These are phyloP conservation scores for Limnothrissa miodon DNA, from an alignment of 2,113 vertebrate species.

Conservation along the genomic window DNA sequence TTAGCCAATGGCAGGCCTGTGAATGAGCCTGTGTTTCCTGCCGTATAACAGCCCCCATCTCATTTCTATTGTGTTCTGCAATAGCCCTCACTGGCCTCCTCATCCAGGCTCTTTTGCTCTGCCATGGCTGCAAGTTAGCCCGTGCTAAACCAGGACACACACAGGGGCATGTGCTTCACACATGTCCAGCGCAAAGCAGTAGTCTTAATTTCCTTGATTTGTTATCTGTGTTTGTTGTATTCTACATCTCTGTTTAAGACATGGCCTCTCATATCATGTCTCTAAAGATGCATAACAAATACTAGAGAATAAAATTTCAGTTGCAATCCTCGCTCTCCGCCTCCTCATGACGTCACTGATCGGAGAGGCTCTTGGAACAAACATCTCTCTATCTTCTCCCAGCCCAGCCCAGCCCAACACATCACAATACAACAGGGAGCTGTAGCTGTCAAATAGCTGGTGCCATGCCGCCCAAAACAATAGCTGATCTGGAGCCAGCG, in stretches of 20 bases:
- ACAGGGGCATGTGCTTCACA: background rate
- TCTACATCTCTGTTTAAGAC: no score
- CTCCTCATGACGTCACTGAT: background rate
- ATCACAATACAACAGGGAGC: background rate
- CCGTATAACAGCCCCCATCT: background rate
- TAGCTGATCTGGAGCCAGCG: background rate
- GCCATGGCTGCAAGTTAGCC: background rate
- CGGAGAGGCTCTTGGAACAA: background rate
- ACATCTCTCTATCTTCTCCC: background rate
- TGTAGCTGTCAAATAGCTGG: background rate
- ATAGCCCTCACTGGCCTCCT: background rate
- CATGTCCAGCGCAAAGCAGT: background rate
- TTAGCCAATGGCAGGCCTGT: background rate
- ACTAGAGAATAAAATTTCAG: background rate
- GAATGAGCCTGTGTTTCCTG: background rate
- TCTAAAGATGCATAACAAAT: background rate
- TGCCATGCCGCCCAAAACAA: background rate
- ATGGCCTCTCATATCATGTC: no score
- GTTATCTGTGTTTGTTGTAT: background rate
- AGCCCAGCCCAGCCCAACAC: background rate
- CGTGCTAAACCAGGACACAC: background rate
- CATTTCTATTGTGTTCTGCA: background rate
- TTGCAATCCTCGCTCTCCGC: background rate
- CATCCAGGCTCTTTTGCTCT: background rate
- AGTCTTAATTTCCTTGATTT: background rate